A percentile compares a stretch with the other conserved stretches of the same genome.
phyloP scores from a whole-genome alignment of 2,888 invertebrate species.

The Apamea crenata region DNA sequence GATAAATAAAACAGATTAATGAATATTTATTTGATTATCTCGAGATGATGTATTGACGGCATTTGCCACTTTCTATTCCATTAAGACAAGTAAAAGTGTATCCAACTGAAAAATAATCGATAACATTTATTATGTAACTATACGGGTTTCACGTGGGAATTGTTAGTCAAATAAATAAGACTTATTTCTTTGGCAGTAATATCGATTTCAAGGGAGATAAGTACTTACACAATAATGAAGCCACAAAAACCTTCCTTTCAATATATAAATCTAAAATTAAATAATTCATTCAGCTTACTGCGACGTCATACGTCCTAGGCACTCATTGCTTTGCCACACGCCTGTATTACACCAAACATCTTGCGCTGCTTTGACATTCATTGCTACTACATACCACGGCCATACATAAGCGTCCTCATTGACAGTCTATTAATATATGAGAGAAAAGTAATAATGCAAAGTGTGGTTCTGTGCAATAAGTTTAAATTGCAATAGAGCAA shows the following conservation, averaged over 20 bases:
- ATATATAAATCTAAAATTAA: slow-evolving; percentile 5
- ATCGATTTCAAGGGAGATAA: background rate
- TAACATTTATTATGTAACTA: background rate
- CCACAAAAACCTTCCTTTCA: background rate
- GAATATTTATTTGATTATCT: slow-evolving; percentile 25
- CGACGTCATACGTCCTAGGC: background rate
- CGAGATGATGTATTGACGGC: slow-evolving; percentile 1
- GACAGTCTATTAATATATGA: too few relatives aligned
- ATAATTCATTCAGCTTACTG: background rate
- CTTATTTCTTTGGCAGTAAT: background rate
- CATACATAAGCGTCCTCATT: background rate
- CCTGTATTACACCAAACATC: background rate
- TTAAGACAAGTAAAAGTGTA: background rate
- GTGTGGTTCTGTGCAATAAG: slow-evolving; percentile 13
- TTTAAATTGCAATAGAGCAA: slow-evolving; percentile 40
- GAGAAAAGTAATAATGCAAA: slow-evolving; percentile 3
- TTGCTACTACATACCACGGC: background rate
- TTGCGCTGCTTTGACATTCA: background rate
- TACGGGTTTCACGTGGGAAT: slow-evolving; percentile 7
- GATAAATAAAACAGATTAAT: slow-evolving; percentile 32
- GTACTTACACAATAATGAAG: slow-evolving; percentile 10
- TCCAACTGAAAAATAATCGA: background rate
- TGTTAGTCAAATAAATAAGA: slow-evolving; percentile 7
- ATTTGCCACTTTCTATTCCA: background rate
- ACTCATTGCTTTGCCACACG: background rate